Evolutionary conservation across 2,888 invertebrate genomes (phyloP), one percentile per base, ranked within the genome.

Genomic region (Meghimatium bilineatum): DNA sequence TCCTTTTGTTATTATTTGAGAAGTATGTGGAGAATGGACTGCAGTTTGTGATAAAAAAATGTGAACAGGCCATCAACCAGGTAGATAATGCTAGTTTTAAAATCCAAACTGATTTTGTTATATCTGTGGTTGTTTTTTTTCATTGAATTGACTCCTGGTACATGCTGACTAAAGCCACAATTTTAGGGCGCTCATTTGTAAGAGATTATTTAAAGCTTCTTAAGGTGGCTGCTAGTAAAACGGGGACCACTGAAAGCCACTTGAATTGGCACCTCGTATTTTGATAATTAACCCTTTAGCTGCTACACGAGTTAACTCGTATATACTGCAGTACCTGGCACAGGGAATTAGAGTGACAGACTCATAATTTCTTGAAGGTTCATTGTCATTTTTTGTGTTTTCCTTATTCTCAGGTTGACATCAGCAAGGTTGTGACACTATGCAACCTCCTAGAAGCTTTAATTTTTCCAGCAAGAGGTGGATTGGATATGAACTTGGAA

Each of bases 381-480:
- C n/a, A 34, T 34, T n/a, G 29, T 26, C 17, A 10, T 67, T 34
- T 67, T 20, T 34, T 44, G 12, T 67, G 34, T 34, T 34, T 67
- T 36, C 38, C 20, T 44, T 6, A n/a, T 63, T 74, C 89, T 56
- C 90, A 96, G 96, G 97, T 97, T 49, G 96, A 97, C 83, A 95
- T 97, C 79, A 96, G 97, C 88, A 98, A 98, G 94, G 96, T 96
- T 0, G 94, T 95, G 3, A 96, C 97, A 90, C 94, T 97, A 78
- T 97, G 97, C 89, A 95, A 95, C 78, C 94, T 98, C 1, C 92
- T 97, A 88, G 95, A 96, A 80, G 95, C 96, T 1, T 94, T 97
- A 84, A 92, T 97, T 10, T 94, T 95, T 38, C 87, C 88, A 34
- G 95, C 95, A 86, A 95, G 96, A 0, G 95, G 95, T 0, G 95